A percentile compares a stretch with the other conserved stretches of the same genome.
phyloP scores from a whole-genome alignment of 2,113 vertebrate species.

The Bos javanicus region DNA sequence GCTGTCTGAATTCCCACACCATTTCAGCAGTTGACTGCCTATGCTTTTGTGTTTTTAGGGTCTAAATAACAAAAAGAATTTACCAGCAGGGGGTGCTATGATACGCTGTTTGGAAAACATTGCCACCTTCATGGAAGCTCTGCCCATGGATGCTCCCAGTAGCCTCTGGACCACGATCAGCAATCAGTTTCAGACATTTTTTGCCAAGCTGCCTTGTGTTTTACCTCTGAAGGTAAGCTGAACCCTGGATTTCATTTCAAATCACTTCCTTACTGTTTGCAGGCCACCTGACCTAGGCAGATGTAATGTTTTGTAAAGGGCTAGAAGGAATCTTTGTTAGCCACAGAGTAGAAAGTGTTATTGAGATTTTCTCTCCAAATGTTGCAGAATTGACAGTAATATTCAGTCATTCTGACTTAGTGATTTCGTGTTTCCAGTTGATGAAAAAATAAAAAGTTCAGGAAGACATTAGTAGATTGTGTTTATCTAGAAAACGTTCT shows the following conservation, averaged over 20 bases:
- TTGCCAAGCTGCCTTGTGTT: slow-evolving; percentile 95
- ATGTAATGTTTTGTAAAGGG: background rate
- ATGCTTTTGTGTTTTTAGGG: slow-evolving; percentile 85
- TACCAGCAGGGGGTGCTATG: slow-evolving; percentile 97
- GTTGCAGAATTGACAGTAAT: background rate
- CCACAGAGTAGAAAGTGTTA: background rate
- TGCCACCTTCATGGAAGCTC: slow-evolving; percentile 96
- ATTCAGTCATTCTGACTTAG: background rate
- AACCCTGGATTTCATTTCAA: background rate
- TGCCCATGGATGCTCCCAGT: slow-evolving; percentile 98
- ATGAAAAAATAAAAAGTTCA: background rate
- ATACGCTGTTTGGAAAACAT: slow-evolving; percentile 98
- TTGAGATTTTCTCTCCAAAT: background rate
- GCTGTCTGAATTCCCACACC: background rate
- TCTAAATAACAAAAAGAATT: slow-evolving; percentile 97
- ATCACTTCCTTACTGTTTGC: background rate
- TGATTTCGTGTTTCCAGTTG: background rate
- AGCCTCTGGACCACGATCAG: slow-evolving; percentile 99
- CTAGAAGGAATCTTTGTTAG: background rate
- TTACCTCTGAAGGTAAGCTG: slow-evolving; percentile 94
- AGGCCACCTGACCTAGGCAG: background rate
- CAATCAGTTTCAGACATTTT: slow-evolving; percentile 98
- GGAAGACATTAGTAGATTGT: background rate
- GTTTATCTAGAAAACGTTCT: background rate
- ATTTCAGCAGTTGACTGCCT: slow-evolving; percentile 66